Conservation (phyloP, 2,797 vertebrate species). For the Glyptemys insculpta region DNA sequence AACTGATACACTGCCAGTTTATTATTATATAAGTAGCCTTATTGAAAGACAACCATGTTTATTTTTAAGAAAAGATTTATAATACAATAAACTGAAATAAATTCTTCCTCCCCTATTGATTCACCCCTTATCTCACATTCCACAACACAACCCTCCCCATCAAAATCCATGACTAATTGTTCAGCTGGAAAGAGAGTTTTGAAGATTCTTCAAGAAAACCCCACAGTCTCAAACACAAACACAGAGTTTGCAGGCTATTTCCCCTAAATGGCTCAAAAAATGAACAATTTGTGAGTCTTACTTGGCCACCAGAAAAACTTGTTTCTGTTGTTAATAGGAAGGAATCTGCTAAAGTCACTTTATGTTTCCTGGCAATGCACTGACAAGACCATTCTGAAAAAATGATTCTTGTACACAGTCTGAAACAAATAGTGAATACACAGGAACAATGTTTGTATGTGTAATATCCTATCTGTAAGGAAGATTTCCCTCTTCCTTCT, state of each 20-base stretch:
- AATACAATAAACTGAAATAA: not conserved
- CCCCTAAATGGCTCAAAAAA: not conserved
- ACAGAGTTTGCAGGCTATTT: not conserved
- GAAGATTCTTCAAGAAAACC: not conserved
- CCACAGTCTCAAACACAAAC: not conserved
- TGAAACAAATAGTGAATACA: constrained; percentile 8
- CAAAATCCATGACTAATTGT: not conserved
- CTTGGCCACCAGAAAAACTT: not conserved
- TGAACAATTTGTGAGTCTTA: not conserved
- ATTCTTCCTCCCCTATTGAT: not conserved
- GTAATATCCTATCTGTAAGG: not conserved
- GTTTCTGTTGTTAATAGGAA: not conserved
- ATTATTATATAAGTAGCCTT: constrained; percentile 47
- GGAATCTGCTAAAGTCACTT: not conserved
- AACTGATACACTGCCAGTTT: not conserved
- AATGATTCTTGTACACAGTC: not conserved
- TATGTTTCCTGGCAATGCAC: constrained; percentile 33
- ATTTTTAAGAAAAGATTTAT: not conserved
- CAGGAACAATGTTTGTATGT: not conserved
- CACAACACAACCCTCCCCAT: not conserved
- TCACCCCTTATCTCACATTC: not conserved
- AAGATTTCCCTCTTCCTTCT: not conserved
- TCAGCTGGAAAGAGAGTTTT: not conserved
- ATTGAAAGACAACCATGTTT: not conserved
- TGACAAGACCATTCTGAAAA: constrained; percentile 21